phyloP scores from a whole-genome alignment of 2,888 invertebrate species.

The Diogma glabrata region DNA sequence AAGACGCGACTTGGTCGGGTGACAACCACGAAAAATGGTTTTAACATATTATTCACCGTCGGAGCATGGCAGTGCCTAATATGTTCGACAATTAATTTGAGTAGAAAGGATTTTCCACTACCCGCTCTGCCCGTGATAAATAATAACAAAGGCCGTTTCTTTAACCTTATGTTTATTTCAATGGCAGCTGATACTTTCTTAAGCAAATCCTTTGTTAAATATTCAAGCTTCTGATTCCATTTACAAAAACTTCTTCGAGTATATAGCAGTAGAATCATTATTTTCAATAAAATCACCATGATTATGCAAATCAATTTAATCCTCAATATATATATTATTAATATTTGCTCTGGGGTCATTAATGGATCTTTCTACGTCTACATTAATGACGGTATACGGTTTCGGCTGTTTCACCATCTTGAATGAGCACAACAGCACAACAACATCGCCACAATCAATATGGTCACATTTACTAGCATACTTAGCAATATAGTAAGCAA shows the following conservation, averaged over 20 bases:
- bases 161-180: too few relatives aligned
- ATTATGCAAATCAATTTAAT: too few relatives aligned
- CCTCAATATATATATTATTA: too few relatives aligned
- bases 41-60: background rate
- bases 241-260: too few relatives aligned
- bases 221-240: too few relatives aligned
- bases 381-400: background rate
- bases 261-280: too few relatives aligned
- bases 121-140: background rate
- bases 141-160: background rate
- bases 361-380: too few relatives aligned
- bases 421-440: background rate
- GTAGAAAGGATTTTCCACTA: conserved; percentile 1
- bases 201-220: too few relatives aligned
- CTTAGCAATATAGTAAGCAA: background rate
- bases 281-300: too few relatives aligned
- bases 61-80: too few relatives aligned
- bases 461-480: background rate
- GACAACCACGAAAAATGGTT: background rate
- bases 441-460: background rate
- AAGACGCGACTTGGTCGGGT: background rate
- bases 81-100: conserved; percentile 2
- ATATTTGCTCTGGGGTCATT: too few relatives aligned
- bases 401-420: background rate
- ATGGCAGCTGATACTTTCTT: too few relatives aligned